phyloP scores from a whole-genome alignment of 2,797 vertebrate species.

The Muscicapa comitata region DNA sequence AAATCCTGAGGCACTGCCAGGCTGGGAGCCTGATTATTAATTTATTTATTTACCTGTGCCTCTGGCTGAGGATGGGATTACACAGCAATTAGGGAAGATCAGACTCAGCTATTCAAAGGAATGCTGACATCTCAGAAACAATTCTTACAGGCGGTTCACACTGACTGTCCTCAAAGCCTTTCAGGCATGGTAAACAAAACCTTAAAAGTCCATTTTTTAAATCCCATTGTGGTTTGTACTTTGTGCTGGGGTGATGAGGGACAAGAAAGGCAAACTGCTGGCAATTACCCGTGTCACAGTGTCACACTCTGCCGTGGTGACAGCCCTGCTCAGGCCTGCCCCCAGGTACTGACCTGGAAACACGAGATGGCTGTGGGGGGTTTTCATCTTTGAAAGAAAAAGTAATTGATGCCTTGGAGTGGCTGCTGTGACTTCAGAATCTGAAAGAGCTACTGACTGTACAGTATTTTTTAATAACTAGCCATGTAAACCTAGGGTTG shows the following conservation, averaged over 20 bases:
- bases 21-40: background rate
- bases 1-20: background rate
- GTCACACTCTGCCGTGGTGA: background rate
- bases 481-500: background rate
- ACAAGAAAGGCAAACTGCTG: background rate
- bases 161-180: background rate
- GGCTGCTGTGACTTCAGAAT: background rate
- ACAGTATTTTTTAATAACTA: background rate
- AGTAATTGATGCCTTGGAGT: background rate
- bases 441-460: background rate
- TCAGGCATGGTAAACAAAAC: background rate
- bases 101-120: background rate
- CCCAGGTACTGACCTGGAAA: constrained; percentile 8
- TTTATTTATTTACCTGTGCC: background rate
- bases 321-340: background rate
- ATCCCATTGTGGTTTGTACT: background rate
- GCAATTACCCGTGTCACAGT: background rate
- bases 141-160: background rate
- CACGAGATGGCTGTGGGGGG: background rate
- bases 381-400: background rate
- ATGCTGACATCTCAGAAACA: background rate
- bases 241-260: background rate
- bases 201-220: background rate
- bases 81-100: background rate
- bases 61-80: constrained; percentile 4